These are phyloP conservation scores for Mohoua ochrocephala DNA, from an alignment of 2,113 vertebrate species.

Conservation along the genomic window DNA sequence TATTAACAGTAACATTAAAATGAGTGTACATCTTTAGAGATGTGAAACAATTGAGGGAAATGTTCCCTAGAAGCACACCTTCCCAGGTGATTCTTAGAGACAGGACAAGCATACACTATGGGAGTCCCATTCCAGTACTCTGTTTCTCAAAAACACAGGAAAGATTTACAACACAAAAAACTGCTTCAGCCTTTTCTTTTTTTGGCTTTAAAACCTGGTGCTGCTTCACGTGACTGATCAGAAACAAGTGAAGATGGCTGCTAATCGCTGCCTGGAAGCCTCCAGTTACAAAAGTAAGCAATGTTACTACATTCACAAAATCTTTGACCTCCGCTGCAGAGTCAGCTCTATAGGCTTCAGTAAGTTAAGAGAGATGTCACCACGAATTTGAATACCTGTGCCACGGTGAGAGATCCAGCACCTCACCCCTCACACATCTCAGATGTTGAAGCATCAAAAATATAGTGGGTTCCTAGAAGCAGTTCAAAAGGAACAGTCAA, in stretches of 20 bases:
- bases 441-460: background rate
- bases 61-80: background rate
- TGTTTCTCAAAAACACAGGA: background rate
- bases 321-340: background rate
- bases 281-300: background rate
- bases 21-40: background rate
- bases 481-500: background rate
- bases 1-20: background rate
- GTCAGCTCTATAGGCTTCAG: background rate
- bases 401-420: background rate
- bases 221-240: background rate
- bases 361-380: background rate
- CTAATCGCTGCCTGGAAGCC: background rate
- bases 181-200: background rate
- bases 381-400: background rate
- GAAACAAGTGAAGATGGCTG: background rate
- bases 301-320: background rate
- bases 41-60: background rate
- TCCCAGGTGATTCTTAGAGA: background rate
- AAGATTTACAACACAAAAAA: background rate
- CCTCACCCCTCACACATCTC: background rate
- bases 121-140: background rate
- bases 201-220: background rate
- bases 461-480: rapidly evolving
- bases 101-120: background rate